Evolutionary conservation across 2,113 vertebrate genomes (phyloP), one percentile per base, ranked within the genome.

Genomic region (Varanus komodoensis): DNA sequence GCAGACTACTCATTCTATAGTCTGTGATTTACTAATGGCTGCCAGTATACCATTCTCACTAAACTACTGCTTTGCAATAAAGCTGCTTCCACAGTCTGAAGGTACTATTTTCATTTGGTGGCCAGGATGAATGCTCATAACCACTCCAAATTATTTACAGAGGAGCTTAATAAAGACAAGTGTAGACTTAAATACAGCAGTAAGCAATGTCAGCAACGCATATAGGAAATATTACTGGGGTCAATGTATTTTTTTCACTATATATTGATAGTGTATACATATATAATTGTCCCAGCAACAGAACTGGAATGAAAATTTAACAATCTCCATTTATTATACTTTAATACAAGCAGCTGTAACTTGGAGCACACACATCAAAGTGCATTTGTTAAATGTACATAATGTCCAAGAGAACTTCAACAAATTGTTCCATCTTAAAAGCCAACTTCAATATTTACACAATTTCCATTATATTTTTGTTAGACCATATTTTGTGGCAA

Each of bases 91-190:
- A 38, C 48, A 8, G 23, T 61, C 67, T 82, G 67, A 8, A 54
- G 68, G 52, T 69, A 61, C 78, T 82, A 54, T 38, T 29, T 88
- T 57, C 67, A 57, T 73, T 44, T 74, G 44, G 74, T 5, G 34
- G 79, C 27, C 67, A 89, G 79, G 79, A 82, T 82, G 79, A 82
- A 82, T 73, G 68, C 38, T 38, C n/a, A 57, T 61, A 73, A 82
- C 79, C 38, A 14, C 25, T 44, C 79, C 73, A 67, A 73, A 38
- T 89, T 89, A 89, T 89, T 89, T 82, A 82, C 52, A 23, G 67
- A 57, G n/a, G 64, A 88, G 67, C 67, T 82, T 73, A 88, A 88
- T 88, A 82, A 81, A 88, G 82, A 88, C 50, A 73, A 82, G 79
- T 74, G 52, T 82, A 82, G 79, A 80, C 15, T 73, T 69, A 88